phyloP scores from a whole-genome alignment of 1,140 invertebrate species.

The Chymomyza costata region DNA sequence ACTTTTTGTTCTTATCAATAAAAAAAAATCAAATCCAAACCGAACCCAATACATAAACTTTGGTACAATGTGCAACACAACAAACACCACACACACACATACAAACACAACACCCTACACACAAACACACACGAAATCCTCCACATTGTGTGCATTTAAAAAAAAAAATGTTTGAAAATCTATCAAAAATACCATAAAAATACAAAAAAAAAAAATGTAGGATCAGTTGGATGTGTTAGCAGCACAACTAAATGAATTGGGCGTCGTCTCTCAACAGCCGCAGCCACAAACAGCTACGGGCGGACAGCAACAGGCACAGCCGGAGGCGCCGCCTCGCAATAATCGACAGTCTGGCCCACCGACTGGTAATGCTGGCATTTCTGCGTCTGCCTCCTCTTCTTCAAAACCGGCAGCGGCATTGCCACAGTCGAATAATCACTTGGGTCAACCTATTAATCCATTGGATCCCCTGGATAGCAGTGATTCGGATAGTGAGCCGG shows the following conservation, averaged over 20 bases:
- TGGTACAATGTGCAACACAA: constrained; percentile 58
- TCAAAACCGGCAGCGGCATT: constrained; percentile 62
- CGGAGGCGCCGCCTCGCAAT: constrained; percentile 78
- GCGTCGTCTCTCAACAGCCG: constrained; percentile 81
- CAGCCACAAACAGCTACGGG: constrained; percentile 62
- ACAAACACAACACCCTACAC: constrained; percentile 9
- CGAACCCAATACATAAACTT: constrained; percentile 29
- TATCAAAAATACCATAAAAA: constrained; percentile 53
- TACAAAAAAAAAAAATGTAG: constrained; percentile 76
- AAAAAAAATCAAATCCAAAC: constrained; percentile 20
- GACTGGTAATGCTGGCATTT: constrained; percentile 36
- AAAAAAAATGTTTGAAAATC: constrained; percentile 40
- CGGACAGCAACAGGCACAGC: constrained; percentile 74
- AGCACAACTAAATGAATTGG: constrained; percentile 94
- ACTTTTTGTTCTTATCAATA: constrained; percentile 54
- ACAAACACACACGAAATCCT: constrained; percentile 51
- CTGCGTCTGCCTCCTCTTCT: constrained; percentile 34
- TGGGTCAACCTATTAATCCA: constrained; percentile 67
- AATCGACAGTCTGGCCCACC: constrained; percentile 75
- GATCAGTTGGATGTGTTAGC: constrained; percentile 92
- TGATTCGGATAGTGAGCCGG: constrained; percentile 81
- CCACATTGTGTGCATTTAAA: constrained; percentile 39
- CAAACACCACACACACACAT: constrained; percentile 27
- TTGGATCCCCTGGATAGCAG: constrained; percentile 80
- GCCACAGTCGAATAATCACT: constrained; percentile 69